Base-by-base conservation (phyloP, 2,797 vertebrate genomes). In the Pangasius larnaudii region DNA sequence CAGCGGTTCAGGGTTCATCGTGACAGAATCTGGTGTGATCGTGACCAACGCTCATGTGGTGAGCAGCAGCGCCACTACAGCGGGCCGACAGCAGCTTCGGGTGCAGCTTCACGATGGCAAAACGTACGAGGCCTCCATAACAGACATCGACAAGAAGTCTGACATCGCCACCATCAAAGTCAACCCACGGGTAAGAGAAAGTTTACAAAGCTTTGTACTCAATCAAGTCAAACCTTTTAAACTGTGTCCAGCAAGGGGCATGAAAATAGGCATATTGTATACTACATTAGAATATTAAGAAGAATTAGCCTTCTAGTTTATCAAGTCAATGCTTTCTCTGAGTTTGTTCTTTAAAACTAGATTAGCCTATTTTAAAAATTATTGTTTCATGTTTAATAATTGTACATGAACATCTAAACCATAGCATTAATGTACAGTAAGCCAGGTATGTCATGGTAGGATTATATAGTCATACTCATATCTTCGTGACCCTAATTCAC, bases 151-250 rank as follows among this genome's bases (percentile, higher is more conserved):
- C 93, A 98, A 98, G 92, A 99, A 98, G 91, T 97, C 97, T 0
- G 98, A 99, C 92, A 98, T 99, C 0, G 98, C 98, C 85, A 99
- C 98, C 46, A 98, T 99, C 93, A 97, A 97, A 93, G 96, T 99
- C 91, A 96, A 97, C 89, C 92, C 98, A 58, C 96, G 95, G 93
- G 98, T 99, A 86, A 85, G 85, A 86, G 33, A 22, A 75, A 65
- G 30, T 18, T 39, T 5, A 39, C 39, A 19, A 78, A 53, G 49
- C n/a, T 33, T 53, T 10, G 51, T 19, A 33, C 49, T 36, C 30
- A 53, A 75, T 36, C 19, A 58, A 33, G 8, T 36, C 24, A 75
- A 33, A 78, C 16, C 5, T 56, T 78, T 46, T 6, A n/a, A 49
- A 49, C 9, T 14, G 24, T 56, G 16, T 78, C 16, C 49, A 78